phyloP scores from a whole-genome alignment of 1,140 invertebrate genomes.

The Mycetomoellerius zeteki region DNA sequence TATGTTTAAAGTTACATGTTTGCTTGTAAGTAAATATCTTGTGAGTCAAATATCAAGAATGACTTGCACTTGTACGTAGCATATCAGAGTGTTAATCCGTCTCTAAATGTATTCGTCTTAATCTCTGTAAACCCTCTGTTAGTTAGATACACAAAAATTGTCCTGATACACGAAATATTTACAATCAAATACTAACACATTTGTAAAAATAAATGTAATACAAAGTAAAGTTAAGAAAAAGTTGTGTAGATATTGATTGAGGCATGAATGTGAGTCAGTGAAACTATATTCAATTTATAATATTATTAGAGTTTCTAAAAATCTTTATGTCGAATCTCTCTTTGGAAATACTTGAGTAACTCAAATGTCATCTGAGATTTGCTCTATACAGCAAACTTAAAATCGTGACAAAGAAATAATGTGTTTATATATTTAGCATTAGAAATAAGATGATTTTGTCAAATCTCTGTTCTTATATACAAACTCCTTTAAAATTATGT shows the following conservation, averaged over 20 bases:
- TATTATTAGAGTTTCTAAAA: not conserved
- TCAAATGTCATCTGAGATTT: not conserved
- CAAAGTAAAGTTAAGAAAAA: too few species aligned
- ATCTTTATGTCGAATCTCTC: not conserved
- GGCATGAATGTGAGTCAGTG: too few species aligned
- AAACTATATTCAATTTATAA: too few species aligned
- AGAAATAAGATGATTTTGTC: not conserved
- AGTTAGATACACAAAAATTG: not conserved
- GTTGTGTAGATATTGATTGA: too few species aligned
- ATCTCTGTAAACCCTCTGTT: not conserved
- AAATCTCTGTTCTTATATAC: not conserved
- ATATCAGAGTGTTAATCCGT: not conserved
- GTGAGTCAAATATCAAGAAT: constrained; percentile 1
- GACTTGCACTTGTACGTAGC: not conserved
- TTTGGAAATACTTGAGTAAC: not conserved
- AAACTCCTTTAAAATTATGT: not conserved
- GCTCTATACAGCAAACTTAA: not conserved
- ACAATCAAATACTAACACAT: too few species aligned
- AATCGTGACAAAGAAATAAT: not conserved
- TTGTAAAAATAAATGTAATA: too few species aligned
- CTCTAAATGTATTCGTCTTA: not conserved
- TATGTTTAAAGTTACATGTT: not conserved
- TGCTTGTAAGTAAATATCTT: not conserved
- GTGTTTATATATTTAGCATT: not conserved
- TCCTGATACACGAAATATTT: not conserved